A percentile compares a stretch with the other conserved stretches of the same genome.
phyloP scores from a whole-genome alignment of 1,140 invertebrate genomes.

The Neodiprion pinetum region DNA sequence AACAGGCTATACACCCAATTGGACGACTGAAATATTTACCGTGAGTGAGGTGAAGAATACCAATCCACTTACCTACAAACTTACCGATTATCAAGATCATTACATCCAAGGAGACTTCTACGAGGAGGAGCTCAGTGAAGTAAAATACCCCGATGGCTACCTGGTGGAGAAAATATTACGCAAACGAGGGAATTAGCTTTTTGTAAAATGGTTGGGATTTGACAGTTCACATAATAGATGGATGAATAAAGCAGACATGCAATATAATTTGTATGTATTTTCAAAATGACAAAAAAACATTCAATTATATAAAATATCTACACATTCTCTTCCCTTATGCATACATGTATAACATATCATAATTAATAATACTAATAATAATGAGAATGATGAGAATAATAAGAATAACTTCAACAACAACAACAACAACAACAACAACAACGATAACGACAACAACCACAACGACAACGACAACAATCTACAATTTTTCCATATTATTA shows the following conservation, averaged over 20 bases:
- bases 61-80: conserved; percentile 42
- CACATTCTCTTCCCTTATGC: too few relatives aligned
- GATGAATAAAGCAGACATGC: conserved; percentile 30
- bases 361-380: background rate
- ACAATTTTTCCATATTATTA: too few relatives aligned
- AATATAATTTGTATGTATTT: too few relatives aligned
- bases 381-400: too few relatives aligned
- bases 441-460: too few relatives aligned
- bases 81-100: conserved; percentile 36
- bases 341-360: background rate
- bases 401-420: too few relatives aligned
- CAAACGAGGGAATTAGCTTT: conserved; percentile 40
- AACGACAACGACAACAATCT: too few relatives aligned
- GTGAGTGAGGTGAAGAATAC: conserved; percentile 39
- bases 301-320: too few relatives aligned
- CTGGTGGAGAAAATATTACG: conserved; percentile 47
- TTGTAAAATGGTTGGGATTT: conserved; percentile 52
- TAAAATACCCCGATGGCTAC: conserved; percentile 42
- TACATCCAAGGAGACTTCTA: conserved; percentile 48
- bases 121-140: conserved; percentile 43
- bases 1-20: conserved; percentile 52
- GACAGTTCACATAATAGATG: conserved; percentile 39
- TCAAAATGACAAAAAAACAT: too few relatives aligned
- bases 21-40: conserved; percentile 51
- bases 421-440: too few relatives aligned